These are phyloP conservation scores for Misgurnus mizolepis DNA, from an alignment of 2,113 vertebrate species.

Conservation along the genomic window DNA sequence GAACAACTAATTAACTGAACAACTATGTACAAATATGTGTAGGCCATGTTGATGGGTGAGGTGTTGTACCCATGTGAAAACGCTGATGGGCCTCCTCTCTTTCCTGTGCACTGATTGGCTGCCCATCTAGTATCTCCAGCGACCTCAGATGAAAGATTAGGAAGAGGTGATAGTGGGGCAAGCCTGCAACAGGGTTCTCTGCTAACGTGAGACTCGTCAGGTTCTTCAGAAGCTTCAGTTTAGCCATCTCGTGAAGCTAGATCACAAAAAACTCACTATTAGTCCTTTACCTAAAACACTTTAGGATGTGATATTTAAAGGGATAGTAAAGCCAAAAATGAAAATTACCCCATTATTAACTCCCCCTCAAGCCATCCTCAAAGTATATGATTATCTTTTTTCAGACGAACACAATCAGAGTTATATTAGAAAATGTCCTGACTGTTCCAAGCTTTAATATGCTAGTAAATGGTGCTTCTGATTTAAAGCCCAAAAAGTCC, in stretches of 20 bases:
- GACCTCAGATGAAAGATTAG: conserved; percentile 82
- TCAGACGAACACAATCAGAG: too few relatives aligned
- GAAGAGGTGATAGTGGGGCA: conserved; percentile 81
- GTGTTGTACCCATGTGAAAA: conserved; percentile 81
- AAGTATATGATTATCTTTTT: too few relatives aligned
- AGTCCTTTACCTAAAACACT: neutral
- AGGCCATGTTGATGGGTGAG: too few relatives aligned
- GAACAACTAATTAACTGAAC: neutral
- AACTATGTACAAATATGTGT: neutral
- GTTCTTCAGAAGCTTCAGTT: conserved; percentile 81
- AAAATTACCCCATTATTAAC: too few relatives aligned
- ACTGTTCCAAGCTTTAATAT: too few relatives aligned
- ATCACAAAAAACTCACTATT: neutral
- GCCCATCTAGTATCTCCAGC: conserved; percentile 78
- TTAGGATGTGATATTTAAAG: neutral
- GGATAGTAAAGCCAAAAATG: too few relatives aligned
- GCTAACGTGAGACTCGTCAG: conserved; percentile 77
- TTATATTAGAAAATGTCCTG: too few relatives aligned
- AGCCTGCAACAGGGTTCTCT: conserved; percentile 78
- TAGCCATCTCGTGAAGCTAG: conserved; percentile 82
- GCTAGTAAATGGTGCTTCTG: too few relatives aligned
- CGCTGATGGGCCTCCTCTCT: conserved; percentile 79
- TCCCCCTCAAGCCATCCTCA: too few relatives aligned
- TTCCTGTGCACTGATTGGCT: conserved; percentile 74
- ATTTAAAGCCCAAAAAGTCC: too few relatives aligned